Evolutionary conservation across 2,797 vertebrate genomes (phyloP).

Genomic region (Pipistrellus pygmaeus): DNA sequence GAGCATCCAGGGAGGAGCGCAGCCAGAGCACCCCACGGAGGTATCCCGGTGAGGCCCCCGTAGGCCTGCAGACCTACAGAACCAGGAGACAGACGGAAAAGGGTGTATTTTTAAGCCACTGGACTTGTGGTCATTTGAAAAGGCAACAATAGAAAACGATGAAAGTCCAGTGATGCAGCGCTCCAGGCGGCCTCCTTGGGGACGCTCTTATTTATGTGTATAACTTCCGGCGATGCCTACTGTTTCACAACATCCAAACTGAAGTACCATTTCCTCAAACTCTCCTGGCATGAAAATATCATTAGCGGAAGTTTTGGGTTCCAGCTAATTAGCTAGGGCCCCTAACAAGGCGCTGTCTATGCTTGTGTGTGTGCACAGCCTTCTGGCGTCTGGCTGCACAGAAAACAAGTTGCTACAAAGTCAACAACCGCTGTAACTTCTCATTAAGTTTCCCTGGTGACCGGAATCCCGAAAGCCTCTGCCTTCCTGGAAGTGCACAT

Average conservation of each 20-base stretch:
- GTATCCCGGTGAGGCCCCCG: fast-evolving
- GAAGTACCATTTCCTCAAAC: constrained; percentile 36
- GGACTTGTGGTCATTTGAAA: background rate
- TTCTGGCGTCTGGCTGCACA: constrained; percentile 58
- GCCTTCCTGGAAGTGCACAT: constrained; percentile 70
- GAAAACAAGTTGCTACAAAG: constrained; percentile 65
- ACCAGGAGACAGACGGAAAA: background rate
- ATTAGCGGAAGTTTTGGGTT: constrained; percentile 62
- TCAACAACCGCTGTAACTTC: constrained; percentile 64
- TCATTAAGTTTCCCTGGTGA: constrained; percentile 74
- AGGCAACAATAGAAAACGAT: background rate
- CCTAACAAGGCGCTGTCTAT: constrained; percentile 41
- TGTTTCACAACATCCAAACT: constrained; percentile 7
- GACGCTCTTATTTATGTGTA: background rate
- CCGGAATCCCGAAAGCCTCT: constrained; percentile 25
- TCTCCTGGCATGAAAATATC: constrained; percentile 77
- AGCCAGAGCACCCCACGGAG: background rate
- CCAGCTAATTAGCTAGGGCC: constrained; percentile 70
- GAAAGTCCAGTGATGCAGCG: background rate
- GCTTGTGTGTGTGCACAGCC: background rate
- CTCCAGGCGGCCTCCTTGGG: background rate
- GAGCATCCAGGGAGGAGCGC: background rate
- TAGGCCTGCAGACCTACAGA: background rate
- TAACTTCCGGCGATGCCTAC: background rate
- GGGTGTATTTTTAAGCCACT: background rate